Percentiles rank a stretch among this genome's conserved stretches.
Evolutionary conservation across 2,797 vertebrate genomes (phyloP).

Genomic region (Myotis findleyi): DNA sequence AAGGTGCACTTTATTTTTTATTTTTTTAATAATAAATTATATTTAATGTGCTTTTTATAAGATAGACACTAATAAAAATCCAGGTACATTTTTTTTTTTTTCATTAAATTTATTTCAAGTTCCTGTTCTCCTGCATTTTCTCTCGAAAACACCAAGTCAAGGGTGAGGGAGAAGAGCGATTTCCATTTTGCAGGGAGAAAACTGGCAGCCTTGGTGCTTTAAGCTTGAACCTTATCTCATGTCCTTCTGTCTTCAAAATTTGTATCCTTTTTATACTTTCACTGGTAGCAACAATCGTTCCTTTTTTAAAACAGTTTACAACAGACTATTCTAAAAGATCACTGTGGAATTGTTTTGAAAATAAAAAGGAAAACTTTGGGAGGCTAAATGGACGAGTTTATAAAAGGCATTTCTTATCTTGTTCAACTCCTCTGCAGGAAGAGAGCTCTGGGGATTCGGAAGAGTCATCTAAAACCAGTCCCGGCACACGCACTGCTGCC

Average conservation of each 20-base stretch:
- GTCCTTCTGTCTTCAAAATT: neutral
- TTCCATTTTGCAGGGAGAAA: neutral
- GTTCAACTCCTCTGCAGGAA: constrained; percentile 80
- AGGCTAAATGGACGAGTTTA: neutral
- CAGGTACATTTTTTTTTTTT: neutral
- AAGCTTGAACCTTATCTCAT: neutral
- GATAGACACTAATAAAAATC: neutral
- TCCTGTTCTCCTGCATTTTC: neutral
- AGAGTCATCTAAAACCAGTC: constrained; percentile 65
- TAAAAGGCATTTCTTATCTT: neutral
- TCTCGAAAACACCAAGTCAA: neutral
- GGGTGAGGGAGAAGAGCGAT: neutral
- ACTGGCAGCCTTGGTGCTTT: neutral
- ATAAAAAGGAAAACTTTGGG: neutral
- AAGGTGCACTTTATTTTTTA: neutral
- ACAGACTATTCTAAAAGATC: neutral
- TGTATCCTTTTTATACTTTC: neutral
- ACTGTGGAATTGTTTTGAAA: neutral
- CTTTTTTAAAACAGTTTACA: neutral
- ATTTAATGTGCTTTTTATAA: neutral
- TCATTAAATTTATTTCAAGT: neutral
- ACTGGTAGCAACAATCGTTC: neutral
- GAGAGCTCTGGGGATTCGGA: constrained; percentile 63
- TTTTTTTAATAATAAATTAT: neutral
- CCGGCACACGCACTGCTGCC: constrained; percentile 30